These are phyloP conservation scores for Philotrypesis tridentata DNA, from an alignment of 1,140 invertebrate species.

Conservation along the genomic window DNA sequence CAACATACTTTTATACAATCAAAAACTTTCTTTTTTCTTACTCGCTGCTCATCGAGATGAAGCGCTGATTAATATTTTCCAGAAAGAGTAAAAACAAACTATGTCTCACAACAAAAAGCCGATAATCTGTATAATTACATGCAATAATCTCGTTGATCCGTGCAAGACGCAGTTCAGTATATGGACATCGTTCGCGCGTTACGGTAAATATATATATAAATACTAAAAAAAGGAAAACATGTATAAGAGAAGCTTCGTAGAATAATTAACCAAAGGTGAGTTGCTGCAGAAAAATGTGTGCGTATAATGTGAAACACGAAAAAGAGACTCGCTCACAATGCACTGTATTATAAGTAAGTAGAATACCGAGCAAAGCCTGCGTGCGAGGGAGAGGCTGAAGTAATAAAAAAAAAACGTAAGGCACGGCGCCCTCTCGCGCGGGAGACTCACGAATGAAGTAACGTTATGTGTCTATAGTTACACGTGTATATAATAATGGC, in stretches of 20 bases:
- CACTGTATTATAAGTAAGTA: conserved; percentile 34
- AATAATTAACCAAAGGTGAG: conserved; percentile 21
- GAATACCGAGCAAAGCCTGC: conserved; percentile 6
- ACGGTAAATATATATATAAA: not conserved
- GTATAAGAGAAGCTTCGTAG: not conserved
- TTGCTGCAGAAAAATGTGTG: not conserved
- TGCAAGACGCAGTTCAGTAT: not conserved
- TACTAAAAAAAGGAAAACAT: not conserved
- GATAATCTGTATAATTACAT: not conserved
- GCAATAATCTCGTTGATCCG: not conserved
- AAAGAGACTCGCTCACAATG: conserved; percentile 19
- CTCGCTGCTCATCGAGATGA: not conserved
- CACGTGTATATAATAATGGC: conserved; percentile 5
- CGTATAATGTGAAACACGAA: not conserved
- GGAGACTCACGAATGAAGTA: not conserved
- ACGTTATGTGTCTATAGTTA: conserved; percentile 15
- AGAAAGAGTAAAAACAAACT: not conserved
- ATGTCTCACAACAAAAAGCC: not conserved
- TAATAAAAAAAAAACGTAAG: not conserved
- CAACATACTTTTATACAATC: not conserved
- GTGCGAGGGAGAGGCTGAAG: not conserved
- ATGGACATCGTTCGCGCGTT: not conserved
- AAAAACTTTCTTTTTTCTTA: not conserved
- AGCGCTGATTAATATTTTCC: not conserved
- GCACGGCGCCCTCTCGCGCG: not conserved